These are phyloP conservation scores for Aphaenogaster floridana DNA, from an alignment of 1,140 invertebrate species.

Conservation along the genomic window DNA sequence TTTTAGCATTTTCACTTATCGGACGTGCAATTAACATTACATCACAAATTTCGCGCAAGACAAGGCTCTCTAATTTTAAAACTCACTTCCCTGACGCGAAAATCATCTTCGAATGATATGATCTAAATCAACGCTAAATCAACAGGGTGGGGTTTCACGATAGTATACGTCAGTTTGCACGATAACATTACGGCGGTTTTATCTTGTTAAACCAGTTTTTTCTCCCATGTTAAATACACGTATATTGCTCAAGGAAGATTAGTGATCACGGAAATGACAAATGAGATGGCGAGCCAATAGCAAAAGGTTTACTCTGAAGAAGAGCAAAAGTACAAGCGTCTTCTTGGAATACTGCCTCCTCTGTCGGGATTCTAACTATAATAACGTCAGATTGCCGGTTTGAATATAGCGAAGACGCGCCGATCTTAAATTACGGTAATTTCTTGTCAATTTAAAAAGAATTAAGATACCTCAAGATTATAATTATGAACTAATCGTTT, in stretches of 20 bases:
- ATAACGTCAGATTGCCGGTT: conserved; percentile 29
- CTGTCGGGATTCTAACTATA: neutral
- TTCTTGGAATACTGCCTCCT: conserved; percentile 14
- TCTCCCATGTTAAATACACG: conserved; percentile 2
- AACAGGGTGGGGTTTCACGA: neutral
- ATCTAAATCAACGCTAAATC: conserved; percentile 5
- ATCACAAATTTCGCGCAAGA: neutral
- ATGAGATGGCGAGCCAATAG: conserved; percentile 6
- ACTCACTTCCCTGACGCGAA: neutral
- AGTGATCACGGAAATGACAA: conserved; percentile 35
- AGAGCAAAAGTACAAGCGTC: conserved; percentile 8
- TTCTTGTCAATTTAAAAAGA: conserved; percentile 29
- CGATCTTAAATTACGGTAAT: conserved; percentile 55
- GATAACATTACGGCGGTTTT: conserved; percentile 17
- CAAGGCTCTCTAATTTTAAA: neutral
- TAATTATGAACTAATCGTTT: neutral
- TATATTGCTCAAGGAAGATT: conserved; percentile 6
- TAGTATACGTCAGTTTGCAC: conserved; percentile 9
- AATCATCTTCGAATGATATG: neutral
- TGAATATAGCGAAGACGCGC: neutral
- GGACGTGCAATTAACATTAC: neutral
- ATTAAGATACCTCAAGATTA: conserved; percentile 28
- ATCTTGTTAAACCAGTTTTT: conserved; percentile 24
- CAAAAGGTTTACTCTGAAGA: conserved; percentile 1
- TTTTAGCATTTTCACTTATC: neutral